Conservation (phyloP, 2,797 vertebrate species). For the Ambastaia sidthimunki region DNA sequence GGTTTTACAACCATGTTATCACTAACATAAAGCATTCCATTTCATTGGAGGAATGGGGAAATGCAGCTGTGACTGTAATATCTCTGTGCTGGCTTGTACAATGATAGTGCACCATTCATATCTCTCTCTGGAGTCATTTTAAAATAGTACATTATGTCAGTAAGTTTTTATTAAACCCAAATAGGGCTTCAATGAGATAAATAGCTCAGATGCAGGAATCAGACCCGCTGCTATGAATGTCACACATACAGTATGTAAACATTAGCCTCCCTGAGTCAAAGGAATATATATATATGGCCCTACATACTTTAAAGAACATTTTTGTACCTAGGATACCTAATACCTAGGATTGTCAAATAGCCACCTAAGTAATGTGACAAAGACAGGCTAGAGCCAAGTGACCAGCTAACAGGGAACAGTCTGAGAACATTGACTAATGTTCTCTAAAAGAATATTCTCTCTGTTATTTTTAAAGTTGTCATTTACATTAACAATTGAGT, state of each 20-base stretch:
- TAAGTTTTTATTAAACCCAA: slow-evolving; percentile 33
- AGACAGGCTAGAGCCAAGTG: too few species aligned
- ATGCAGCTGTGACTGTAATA: slow-evolving; percentile 43
- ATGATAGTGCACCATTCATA: slow-evolving; percentile 29
- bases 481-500: too few species aligned
- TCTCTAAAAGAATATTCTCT: too few species aligned
- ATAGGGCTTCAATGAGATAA: slow-evolving; percentile 19
- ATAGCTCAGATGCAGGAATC: slow-evolving; percentile 24
- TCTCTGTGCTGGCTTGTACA: slow-evolving; percentile 25
- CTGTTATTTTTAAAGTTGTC: too few species aligned
- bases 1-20: slow-evolving; percentile 27
- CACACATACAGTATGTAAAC: slow-evolving; percentile 26
- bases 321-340: not conserved
- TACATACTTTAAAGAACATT: not conserved
- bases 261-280: not conserved
- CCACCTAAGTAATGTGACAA: too few species aligned
- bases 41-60: not conserved
- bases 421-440: too few species aligned
- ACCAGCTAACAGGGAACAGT: too few species aligned
- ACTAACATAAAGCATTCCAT: slow-evolving; percentile 3
- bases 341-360: too few species aligned
- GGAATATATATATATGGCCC: not conserved
- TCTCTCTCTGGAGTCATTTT: slow-evolving; percentile 35
- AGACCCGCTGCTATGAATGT: slow-evolving; percentile 5
- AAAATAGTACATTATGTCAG: slow-evolving; percentile 40